Conservation (phyloP, 2,113 vertebrate genomes). For the Rhipidura dahli region DNA sequence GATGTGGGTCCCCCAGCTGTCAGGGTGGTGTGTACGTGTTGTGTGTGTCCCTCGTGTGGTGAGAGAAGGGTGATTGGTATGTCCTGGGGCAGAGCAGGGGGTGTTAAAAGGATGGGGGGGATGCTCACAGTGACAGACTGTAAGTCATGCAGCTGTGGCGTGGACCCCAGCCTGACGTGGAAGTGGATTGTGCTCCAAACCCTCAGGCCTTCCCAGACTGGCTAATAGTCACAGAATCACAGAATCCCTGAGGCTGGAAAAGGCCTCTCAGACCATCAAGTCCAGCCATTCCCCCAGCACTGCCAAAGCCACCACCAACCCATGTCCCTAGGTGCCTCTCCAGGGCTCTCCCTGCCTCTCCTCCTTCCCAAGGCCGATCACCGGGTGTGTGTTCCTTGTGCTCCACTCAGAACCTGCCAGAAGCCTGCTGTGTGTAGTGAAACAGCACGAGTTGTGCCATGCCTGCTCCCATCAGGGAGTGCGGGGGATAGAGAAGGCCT, state of each 20-base stretch:
- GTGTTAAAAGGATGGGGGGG: rapidly evolving
- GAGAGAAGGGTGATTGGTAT: rapidly evolving
- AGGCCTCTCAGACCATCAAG: background rate
- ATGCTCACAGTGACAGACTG: background rate
- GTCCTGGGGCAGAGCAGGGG: background rate
- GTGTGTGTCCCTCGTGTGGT: rapidly evolving
- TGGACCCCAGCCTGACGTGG: background rate
- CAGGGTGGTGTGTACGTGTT: rapidly evolving
- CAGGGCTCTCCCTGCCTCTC: background rate
- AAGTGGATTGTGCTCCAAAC: background rate
- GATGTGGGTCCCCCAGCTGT: too few species aligned
- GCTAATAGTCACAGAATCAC: background rate
- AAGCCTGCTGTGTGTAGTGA: background rate
- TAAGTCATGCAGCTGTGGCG: background rate
- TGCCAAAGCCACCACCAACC: background rate
- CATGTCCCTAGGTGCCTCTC: background rate
- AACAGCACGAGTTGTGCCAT: rapidly evolving
- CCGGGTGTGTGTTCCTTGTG: rapidly evolving
- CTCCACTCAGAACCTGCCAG: rapidly evolving
- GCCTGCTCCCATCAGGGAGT: rapidly evolving
- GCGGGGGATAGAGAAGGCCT: too few species aligned
- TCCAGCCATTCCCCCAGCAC: background rate
- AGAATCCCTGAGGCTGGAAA: background rate
- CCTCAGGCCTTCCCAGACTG: background rate
- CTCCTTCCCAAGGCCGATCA: background rate